Evolutionary conservation across 2,888 invertebrate genomes (phyloP).

Genomic region (Linnaemya vulpina): DNA sequence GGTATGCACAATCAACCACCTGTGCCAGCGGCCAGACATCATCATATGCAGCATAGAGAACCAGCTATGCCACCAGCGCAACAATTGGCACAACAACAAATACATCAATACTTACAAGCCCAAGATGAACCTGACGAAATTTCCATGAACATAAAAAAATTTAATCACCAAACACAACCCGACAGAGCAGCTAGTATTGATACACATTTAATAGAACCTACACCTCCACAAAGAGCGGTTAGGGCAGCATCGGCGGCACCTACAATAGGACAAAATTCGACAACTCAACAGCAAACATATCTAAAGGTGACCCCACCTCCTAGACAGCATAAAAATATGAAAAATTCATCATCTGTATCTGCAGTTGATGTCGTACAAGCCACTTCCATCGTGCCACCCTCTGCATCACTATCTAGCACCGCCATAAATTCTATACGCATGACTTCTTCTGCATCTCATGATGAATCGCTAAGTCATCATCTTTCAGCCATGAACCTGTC

Average conservation of each 20-base stretch:
- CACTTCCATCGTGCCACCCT: conserved; percentile 35
- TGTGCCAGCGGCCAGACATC: conserved; percentile 75
- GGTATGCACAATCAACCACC: conserved; percentile 81
- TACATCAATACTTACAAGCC: conserved; percentile 54
- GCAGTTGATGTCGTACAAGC: conserved; percentile 74
- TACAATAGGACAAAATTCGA: conserved; percentile 74
- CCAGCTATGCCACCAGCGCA: conserved; percentile 66
- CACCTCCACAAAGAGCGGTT: conserved; percentile 76
- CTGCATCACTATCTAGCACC: conserved; percentile 25
- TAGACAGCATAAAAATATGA: conserved; percentile 78
- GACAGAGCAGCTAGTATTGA: conserved; percentile 79
- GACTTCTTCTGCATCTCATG: conserved; percentile 65
- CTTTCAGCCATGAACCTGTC: conserved; percentile 80
- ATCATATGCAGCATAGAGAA: conserved; percentile 68
- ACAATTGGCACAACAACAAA: conserved; percentile 69
- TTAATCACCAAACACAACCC: conserved; percentile 74
- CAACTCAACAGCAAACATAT: conserved; percentile 45
- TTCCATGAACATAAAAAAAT: conserved; percentile 77
- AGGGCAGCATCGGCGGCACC: conserved; percentile 80
- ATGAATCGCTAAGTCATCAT: conserved; percentile 77
- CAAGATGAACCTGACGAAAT: conserved; percentile 72
- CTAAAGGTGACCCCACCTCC: conserved; percentile 76
- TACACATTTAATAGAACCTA: conserved; percentile 77
- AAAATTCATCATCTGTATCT: conserved; percentile 73
- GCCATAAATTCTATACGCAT: conserved; percentile 54